Evolutionary conservation across 2,797 vertebrate genomes (phyloP).

Genomic region (Sebastes alutus): DNA sequence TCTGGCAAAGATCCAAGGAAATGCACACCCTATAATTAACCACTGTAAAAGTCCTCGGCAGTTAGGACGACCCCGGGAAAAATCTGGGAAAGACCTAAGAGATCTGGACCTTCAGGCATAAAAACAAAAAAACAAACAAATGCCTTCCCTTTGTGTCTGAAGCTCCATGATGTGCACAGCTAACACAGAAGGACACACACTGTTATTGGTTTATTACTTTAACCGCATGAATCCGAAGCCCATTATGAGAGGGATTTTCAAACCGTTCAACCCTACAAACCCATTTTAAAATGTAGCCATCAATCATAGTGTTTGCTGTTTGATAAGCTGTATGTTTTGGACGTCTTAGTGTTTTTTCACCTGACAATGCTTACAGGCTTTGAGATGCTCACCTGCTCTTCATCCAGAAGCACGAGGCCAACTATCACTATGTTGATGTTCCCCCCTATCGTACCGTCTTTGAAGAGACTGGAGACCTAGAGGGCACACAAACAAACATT

Average conservation of each 20-base stretch:
- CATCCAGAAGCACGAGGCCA: constrained; percentile 90
- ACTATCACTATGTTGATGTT: constrained; percentile 93
- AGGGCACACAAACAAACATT: constrained; percentile 27
- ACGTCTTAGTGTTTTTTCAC: background rate
- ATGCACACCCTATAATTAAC: constrained; percentile 82
- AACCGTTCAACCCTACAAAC: background rate
- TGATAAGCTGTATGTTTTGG: background rate
- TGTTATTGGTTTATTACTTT: background rate
- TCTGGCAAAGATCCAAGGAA: constrained; percentile 77
- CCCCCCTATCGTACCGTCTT: constrained; percentile 92
- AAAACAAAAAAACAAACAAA: constrained; percentile 38
- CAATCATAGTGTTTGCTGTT: background rate
- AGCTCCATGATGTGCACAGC: background rate
- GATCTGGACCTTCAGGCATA: constrained; percentile 14
- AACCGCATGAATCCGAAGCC: background rate
- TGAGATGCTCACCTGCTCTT: constrained; percentile 86
- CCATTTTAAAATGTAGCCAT: background rate
- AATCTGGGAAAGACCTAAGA: constrained; percentile 16
- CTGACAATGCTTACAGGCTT: background rate
- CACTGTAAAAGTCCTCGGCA: constrained; percentile 64
- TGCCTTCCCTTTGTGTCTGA: background rate
- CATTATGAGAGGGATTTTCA: background rate
- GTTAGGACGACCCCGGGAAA: constrained; percentile 34
- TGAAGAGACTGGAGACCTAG: constrained; percentile 93
- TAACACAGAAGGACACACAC: background rate